Conservation (phyloP, 35 echinoderm and acorn worm species). For the Ophioderma brevispina region DNA sequence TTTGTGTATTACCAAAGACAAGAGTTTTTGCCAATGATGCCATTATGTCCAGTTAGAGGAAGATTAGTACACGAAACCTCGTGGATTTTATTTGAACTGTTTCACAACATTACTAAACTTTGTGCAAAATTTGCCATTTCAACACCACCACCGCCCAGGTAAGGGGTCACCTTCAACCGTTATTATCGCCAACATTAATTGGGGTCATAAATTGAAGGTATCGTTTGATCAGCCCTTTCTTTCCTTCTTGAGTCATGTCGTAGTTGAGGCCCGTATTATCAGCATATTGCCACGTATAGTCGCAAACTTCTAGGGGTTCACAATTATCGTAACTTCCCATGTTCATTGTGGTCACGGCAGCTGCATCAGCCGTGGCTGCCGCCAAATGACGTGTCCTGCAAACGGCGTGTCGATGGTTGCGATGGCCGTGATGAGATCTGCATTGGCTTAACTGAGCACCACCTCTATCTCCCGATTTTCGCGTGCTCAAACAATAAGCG, state of each 20-base stretch:
- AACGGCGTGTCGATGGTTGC: constrained; percentile 71
- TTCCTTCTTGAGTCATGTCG: constrained; percentile 52
- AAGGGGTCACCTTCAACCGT: not conserved
- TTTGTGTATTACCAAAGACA: constrained; percentile 43
- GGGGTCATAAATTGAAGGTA: constrained; percentile 21
- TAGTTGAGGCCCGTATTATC: constrained; percentile 35
- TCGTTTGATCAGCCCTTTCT: constrained; percentile 34
- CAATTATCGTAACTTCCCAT: constrained; percentile 64
- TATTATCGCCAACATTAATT: not conserved
- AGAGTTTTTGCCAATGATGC: constrained; percentile 62
- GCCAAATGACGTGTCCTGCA: constrained; percentile 75
- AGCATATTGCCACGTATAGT: constrained; percentile 61
- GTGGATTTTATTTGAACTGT: constrained; percentile 31
- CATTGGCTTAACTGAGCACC: constrained; percentile 64
- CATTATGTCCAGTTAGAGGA: constrained; percentile 50
- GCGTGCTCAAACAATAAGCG: constrained; percentile 43
- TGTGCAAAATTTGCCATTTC: constrained; percentile 58
- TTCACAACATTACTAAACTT: too few relatives aligned
- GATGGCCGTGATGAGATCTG: constrained; percentile 72
- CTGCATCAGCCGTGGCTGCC: constrained; percentile 40
- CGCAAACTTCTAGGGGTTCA: constrained; percentile 15
- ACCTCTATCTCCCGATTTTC: not conserved
- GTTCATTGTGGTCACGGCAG: constrained; percentile 57
- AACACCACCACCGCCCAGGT: constrained; percentile 23
- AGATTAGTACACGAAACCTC: constrained; percentile 62